Percentiles rank a stretch among this genome's conserved stretches.
phyloP scores from a whole-genome alignment of 1,140 invertebrate species.

The Pectinophora gossypiella region DNA sequence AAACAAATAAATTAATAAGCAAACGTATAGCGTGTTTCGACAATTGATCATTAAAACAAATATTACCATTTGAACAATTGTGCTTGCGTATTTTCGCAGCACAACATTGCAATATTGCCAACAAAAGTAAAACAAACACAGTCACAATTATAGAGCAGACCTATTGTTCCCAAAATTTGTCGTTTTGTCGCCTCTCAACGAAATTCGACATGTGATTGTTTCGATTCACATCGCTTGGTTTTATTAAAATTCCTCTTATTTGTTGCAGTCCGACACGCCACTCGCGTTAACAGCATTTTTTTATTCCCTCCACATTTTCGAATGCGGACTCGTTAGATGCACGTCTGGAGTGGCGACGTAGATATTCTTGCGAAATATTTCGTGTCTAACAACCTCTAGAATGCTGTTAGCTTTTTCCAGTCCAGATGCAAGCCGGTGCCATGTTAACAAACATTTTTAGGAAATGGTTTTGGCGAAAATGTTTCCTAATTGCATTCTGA shows the following conservation, averaged over 20 bases:
- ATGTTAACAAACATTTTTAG: background rate
- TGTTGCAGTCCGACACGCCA: constrained; percentile 29
- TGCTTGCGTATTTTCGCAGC: no score
- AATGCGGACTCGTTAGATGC: constrained; percentile 39
- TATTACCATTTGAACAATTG: no score
- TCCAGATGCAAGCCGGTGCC: background rate
- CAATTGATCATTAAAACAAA: no score
- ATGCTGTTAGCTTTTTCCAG: background rate
- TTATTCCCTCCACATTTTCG: background rate
- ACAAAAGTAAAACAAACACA: no score
- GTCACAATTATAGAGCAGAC: background rate
- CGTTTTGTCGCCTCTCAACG: constrained; percentile 52
- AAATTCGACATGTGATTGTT: constrained; percentile 58
- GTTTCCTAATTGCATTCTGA: background rate
- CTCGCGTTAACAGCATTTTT: background rate
- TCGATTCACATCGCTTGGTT: constrained; percentile 49
- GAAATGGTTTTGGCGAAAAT: background rate
- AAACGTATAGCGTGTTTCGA: no score
- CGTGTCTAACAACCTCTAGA: background rate
- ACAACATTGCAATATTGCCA: no score
- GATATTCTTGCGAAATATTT: constrained; percentile 23
- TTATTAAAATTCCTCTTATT: constrained; percentile 66
- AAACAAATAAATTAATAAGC: no score
- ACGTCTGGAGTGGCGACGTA: constrained; percentile 30
- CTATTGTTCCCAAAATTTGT: constrained; percentile 35